Evolutionary conservation across 1,140 invertebrate species (phyloP).

Genomic region (Panulirus ornatus): DNA sequence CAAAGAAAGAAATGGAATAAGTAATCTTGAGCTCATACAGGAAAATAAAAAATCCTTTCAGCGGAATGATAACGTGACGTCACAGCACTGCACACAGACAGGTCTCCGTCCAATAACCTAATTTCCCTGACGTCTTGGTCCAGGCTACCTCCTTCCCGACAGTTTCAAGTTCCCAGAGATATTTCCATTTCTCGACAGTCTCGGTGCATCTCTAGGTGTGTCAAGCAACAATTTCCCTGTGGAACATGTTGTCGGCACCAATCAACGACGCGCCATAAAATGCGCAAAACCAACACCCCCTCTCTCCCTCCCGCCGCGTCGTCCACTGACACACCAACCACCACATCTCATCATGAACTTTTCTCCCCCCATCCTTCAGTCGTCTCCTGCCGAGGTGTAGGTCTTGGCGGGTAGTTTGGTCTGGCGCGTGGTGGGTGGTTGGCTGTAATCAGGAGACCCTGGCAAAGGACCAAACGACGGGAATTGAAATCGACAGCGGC

Average conservation of each 20-base stretch:
- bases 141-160: too few species aligned
- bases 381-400: neutral
- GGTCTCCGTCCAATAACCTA: neutral
- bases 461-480: slow-evolving; percentile 12
- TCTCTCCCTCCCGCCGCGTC: too few species aligned
- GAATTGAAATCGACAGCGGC: slow-evolving; percentile 43
- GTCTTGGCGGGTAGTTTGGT: neutral
- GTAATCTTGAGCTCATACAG: too few species aligned
- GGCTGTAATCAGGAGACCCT: neutral
- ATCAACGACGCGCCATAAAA: neutral
- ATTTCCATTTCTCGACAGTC: slow-evolving; percentile 4
- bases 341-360: too few species aligned
- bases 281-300: neutral
- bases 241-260: neutral
- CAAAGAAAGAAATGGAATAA: too few species aligned
- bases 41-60: too few species aligned
- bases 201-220: neutral
- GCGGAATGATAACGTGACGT: too few species aligned
- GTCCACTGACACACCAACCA: too few species aligned
- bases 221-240: neutral
- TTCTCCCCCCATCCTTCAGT: neutral
- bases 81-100: too few species aligned
- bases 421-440: neutral
- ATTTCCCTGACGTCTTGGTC: too few species aligned
- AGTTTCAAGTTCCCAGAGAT: neutral